Evolutionary conservation across 2,888 invertebrate species (phyloP).

Genomic region (Aphodius granarius): DNA sequence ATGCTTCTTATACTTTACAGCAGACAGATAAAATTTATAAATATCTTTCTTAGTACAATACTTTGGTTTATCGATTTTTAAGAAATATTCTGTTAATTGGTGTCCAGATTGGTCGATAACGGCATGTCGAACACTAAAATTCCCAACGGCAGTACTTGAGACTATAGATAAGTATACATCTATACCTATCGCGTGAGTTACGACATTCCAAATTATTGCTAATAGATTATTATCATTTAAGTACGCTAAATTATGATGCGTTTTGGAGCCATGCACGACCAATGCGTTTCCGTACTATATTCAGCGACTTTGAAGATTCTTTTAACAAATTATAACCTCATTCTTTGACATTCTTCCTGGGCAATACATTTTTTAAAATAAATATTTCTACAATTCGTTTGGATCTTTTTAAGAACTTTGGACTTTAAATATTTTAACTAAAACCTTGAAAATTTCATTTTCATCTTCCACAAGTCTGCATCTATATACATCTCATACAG

Average conservation of each 20-base stretch:
- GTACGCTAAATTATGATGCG: neutral
- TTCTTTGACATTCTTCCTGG: no score
- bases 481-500: neutral
- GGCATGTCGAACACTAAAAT: neutral
- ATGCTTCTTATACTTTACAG: neutral
- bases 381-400: no score
- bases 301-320: no score
- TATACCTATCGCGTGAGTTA: neutral
- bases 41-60: neutral
- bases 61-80: neutral
- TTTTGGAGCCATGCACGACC: no score
- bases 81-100: neutral
- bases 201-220: neutral
- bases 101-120: neutral
- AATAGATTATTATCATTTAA: neutral
- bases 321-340: no score
- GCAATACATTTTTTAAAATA: no score
- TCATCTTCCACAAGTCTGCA: no score
- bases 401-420: no score
- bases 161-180: no score
- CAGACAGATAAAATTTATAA: neutral
- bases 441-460: no score
- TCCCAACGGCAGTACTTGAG: neutral
- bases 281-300: no score
- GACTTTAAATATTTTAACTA: no score